A percentile compares a stretch with the other conserved stretches of the same genome.
Conservation (phyloP, 2,888 invertebrate genomes). For the Chrysodeixis includens region DNA sequence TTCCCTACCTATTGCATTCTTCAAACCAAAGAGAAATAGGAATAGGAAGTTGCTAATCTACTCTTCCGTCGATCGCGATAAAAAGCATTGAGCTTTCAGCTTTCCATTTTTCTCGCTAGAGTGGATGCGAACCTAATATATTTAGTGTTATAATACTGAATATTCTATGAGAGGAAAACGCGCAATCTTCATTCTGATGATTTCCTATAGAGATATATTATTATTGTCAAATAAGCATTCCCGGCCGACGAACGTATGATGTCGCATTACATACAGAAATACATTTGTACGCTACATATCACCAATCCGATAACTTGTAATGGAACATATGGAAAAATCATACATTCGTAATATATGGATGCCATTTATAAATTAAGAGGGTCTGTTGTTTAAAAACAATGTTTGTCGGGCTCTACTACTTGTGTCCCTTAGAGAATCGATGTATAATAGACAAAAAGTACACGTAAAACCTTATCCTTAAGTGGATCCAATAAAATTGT, state of each 20-base stretch:
- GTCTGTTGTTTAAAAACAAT: background rate
- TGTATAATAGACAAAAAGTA: too few species aligned
- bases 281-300: slow-evolving; percentile 28
- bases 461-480: too few species aligned
- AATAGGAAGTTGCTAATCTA: background rate
- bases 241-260: slow-evolving; percentile 15
- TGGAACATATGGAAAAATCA: slow-evolving; percentile 23
- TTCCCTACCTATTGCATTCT: too few species aligned
- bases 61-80: slow-evolving; percentile 10
- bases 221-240: slow-evolving; percentile 17
- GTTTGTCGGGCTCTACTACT: too few species aligned
- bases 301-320: slow-evolving; percentile 22
- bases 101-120: slow-evolving; percentile 20
- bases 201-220: slow-evolving; percentile 27
- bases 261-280: slow-evolving; percentile 15
- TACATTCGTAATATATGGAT: slow-evolving; percentile 16
- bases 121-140: slow-evolving; percentile 5
- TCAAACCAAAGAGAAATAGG: background rate
- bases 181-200: slow-evolving; percentile 23
- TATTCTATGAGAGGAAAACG: slow-evolving; percentile 26
- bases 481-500: too few species aligned
- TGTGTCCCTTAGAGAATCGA: too few species aligned
- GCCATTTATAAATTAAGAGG: background rate
- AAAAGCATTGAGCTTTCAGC: slow-evolving; percentile 16
- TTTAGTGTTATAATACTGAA: slow-evolving; percentile 17